These are phyloP conservation scores for Drosophila subobscura DNA, from an alignment of 1,140 invertebrate species.

Conservation along the genomic window DNA sequence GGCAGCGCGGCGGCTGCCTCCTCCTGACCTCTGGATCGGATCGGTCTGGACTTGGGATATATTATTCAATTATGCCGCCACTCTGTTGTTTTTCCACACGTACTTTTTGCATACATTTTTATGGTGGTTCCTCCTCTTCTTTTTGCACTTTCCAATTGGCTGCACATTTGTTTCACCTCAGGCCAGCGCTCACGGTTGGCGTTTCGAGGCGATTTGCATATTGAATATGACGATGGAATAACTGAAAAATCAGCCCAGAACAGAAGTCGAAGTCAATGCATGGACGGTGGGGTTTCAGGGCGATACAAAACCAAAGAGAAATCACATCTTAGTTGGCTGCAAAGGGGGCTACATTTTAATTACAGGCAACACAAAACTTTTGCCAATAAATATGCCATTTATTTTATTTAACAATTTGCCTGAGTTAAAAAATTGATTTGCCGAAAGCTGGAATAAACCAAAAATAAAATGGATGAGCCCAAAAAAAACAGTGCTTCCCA, in stretches of 20 bases:
- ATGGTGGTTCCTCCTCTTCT: constrained; percentile 14
- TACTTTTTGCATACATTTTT: constrained; percentile 23
- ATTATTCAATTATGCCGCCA: constrained; percentile 68
- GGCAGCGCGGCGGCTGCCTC: neutral
- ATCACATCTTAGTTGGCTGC: no score
- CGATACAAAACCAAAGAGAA: neutral
- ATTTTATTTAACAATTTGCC: constrained; percentile 19
- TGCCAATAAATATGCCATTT: constrained; percentile 22
- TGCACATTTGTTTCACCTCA: constrained; percentile 64
- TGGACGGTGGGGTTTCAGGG: constrained; percentile 15
- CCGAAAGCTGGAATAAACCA: constrained; percentile 47
- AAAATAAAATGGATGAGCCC: constrained; percentile 51
- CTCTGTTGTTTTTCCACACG: constrained; percentile 16
- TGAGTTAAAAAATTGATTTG: constrained; percentile 52
- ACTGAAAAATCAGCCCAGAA: constrained; percentile 55
- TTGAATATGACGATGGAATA: constrained; percentile 74
- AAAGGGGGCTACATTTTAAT: no score
- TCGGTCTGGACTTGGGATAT: constrained; percentile 41
- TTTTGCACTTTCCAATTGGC: constrained; percentile 70
- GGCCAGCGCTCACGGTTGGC: constrained; percentile 40
- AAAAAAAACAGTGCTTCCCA: constrained; percentile 14
- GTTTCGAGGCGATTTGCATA: constrained; percentile 58
- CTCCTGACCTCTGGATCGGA: constrained; percentile 33
- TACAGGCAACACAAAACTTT: no score
- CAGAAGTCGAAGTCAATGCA: constrained; percentile 45